These are phyloP conservation scores for Axinella damicornis DNA, from an alignment of 37 sponge, comb jelly and placozoan species.

Conservation along the genomic window DNA sequence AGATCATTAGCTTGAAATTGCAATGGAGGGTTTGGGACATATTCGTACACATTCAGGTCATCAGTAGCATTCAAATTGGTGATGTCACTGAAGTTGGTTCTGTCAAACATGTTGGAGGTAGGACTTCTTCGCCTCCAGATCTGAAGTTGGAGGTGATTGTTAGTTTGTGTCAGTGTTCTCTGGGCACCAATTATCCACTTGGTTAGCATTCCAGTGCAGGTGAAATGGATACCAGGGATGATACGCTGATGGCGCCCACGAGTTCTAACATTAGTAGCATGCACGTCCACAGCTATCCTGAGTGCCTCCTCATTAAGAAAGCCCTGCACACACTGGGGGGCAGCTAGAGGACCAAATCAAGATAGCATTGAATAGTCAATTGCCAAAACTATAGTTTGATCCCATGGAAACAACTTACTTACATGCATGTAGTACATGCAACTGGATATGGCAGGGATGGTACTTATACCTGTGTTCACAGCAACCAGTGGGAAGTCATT, in stretches of 20 bases:
- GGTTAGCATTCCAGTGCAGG: background rate
- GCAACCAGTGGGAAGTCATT: background rate
- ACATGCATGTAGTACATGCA: too few relatives aligned
- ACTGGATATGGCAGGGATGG: too few relatives aligned
- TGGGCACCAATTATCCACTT: constrained; percentile 4
- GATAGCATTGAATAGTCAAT: too few relatives aligned
- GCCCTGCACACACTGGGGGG: too few relatives aligned
- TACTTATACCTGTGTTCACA: background rate
- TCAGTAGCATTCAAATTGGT: background rate
- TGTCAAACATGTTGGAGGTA: background rate
- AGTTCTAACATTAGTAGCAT: too few relatives aligned
- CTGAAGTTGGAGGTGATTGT: background rate
- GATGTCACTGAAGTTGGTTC: background rate
- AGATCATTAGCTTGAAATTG: background rate
- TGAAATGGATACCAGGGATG: constrained; percentile 1
- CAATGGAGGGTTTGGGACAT: background rate
- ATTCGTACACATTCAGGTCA: background rate
- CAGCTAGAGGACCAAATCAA: too few relatives aligned
- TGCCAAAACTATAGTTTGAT: too few relatives aligned
- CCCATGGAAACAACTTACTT: too few relatives aligned
- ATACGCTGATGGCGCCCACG: background rate
- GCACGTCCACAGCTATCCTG: too few relatives aligned
- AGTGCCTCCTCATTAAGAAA: too few relatives aligned
- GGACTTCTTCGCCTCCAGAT: background rate
- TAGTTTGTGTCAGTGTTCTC: too few relatives aligned